Conservation (phyloP, 2,888 invertebrate species). For the Patella ulyssiponensis region DNA sequence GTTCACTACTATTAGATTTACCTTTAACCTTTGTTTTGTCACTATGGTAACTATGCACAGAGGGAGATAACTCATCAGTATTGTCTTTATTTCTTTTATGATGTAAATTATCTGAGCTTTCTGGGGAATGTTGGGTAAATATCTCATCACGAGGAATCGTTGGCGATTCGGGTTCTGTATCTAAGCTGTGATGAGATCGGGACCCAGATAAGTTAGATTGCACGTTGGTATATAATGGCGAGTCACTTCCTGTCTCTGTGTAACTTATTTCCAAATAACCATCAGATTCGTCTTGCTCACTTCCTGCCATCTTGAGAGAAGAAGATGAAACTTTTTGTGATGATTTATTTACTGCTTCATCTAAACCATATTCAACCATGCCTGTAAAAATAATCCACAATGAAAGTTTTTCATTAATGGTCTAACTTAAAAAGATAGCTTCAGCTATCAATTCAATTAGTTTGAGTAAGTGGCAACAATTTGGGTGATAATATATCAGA, state of each 20-base stretch:
- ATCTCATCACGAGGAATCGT: slow-evolving; percentile 45
- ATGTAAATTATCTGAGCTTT: background rate
- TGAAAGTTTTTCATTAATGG: too few species aligned
- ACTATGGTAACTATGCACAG: slow-evolving; percentile 10
- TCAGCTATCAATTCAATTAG: too few species aligned
- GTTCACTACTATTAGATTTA: background rate
- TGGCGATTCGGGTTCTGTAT: slow-evolving; percentile 51
- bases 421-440: too few species aligned
- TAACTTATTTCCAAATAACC: slow-evolving; percentile 67
- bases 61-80: background rate
- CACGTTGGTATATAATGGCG: slow-evolving; percentile 30
- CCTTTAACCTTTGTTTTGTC: slow-evolving; percentile 6
- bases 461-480: too few species aligned
- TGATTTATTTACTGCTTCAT: slow-evolving; percentile 84
- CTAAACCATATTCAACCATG: slow-evolving; percentile 87
- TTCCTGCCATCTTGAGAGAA: slow-evolving; percentile 48
- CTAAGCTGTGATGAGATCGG: slow-evolving; percentile 17
- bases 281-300: slow-evolving; percentile 51
- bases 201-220: slow-evolving; percentile 31
- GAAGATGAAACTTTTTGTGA: slow-evolving; percentile 58
- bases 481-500: too few species aligned
- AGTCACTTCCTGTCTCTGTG: slow-evolving; percentile 18
- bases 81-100: background rate
- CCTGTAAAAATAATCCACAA: slow-evolving; percentile 65
- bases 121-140: background rate